Evolutionary conservation across 2,113 vertebrate genomes (phyloP), one percentile per base, ranked within the genome.

Genomic region (Boleophthalmus pectinirostris): DNA sequence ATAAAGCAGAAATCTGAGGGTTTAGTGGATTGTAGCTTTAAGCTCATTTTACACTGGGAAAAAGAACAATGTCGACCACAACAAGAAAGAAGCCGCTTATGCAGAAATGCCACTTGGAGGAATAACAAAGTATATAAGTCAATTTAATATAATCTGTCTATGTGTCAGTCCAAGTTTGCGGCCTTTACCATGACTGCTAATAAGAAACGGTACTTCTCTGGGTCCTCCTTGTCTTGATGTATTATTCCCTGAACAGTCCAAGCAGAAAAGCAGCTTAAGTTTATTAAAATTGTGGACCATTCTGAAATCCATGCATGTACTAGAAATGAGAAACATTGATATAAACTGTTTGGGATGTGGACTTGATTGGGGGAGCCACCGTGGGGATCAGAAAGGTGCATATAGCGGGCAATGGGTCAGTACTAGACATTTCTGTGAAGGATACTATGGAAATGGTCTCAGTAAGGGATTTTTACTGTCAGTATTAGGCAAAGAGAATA

Each of bases 231-330:
- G 56, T 58, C 25, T 70, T 60, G 71, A 68, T 85, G 81, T 83
- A 74, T 86, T 90, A 87, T 85, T 88, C 84, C 75, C 85, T 58
- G 81, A 84, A 79, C 88, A 88, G 87, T 80, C 88, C 69, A 83
- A 85, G 82, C 75, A 91, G 88, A 88, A 93, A 93, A 93, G 91
- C 91, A 89, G 91, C 91, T 92, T 92, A 92, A 69, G 83, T 82
- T 90, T 90, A 93, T 92, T 90, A 91, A 89, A 89, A 90, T 83
- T 82, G 87, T 66, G 71, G 81, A 66, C 71, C 33, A 45, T 84
- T 90, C 75, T 83, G 74, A 90, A 91, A 92, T 85, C 85, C 85
- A 84, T 75, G 79, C 80, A 87, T 81, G 56, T 24, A 25, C 9
- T 79, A 88, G 81, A 87, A 90, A 90, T 87, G 70, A 86, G 85